Evolutionary conservation across 2,797 vertebrate species (phyloP).

Genomic region (Phoxinus dragarum): DNA sequence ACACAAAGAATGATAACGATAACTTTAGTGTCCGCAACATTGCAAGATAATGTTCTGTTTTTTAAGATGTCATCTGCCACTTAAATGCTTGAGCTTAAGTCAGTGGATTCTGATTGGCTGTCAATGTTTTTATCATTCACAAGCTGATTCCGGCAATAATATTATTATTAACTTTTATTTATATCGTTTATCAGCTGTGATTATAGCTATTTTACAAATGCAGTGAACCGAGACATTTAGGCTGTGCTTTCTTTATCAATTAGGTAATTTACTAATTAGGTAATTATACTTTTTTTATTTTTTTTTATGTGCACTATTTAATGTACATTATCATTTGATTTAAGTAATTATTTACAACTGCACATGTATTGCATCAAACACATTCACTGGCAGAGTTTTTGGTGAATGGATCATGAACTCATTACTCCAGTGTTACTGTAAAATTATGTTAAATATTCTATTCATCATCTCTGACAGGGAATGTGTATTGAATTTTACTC

Average conservation of each 20-base stretch:
- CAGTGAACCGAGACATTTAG: not conserved
- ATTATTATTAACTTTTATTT: too few relatives aligned
- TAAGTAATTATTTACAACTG: not conserved
- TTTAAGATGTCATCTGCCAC: not conserved
- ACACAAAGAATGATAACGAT: not conserved
- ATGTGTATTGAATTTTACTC: not conserved
- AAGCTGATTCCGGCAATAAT: too few relatives aligned
- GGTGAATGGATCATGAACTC: not conserved
- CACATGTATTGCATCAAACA: not conserved
- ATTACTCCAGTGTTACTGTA: not conserved
- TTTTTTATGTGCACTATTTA: not conserved
- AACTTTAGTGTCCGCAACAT: not conserved
- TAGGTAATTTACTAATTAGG: not conserved
- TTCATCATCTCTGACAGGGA: constrained; percentile 5
- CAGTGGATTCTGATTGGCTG: too few relatives aligned
- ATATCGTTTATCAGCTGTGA: too few relatives aligned
- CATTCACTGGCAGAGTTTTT: not conserved
- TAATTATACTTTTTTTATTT: not conserved
- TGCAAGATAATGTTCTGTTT: too few relatives aligned
- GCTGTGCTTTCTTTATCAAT: not conserved
- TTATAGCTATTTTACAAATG: not conserved
- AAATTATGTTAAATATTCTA: constrained; percentile 5
- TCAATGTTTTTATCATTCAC: too few relatives aligned
- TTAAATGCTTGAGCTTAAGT: not conserved
- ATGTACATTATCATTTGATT: not conserved